These are phyloP conservation scores for Tetragonula carbonaria DNA, from an alignment of 2,888 invertebrate genomes.

Conservation along the genomic window DNA sequence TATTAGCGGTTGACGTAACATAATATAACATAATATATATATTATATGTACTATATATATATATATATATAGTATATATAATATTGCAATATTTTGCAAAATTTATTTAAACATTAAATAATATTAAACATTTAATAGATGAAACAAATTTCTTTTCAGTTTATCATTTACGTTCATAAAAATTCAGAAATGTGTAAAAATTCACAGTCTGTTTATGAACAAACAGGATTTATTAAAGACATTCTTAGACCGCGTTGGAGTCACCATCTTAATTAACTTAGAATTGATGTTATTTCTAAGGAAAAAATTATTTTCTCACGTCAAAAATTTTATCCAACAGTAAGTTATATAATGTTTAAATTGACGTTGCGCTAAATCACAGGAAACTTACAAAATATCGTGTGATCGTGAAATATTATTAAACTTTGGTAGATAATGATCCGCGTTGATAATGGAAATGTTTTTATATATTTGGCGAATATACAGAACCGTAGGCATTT, in stretches of 20 bases:
- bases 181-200: too few species aligned
- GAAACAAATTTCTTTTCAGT: too few species aligned
- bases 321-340: conserved; percentile 35
- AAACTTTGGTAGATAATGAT: background rate
- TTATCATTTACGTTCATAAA: too few species aligned
- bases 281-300: conserved; percentile 2
- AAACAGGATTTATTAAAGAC: background rate
- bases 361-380: conserved; percentile 17
- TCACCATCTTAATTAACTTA: background rate
- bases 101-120: too few species aligned
- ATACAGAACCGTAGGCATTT: background rate
- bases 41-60: too few species aligned
- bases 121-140: too few species aligned
- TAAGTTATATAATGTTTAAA: conserved; percentile 58
- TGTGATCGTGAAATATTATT: background rate
- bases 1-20: too few species aligned
- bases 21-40: too few species aligned
- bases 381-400: conserved; percentile 8
- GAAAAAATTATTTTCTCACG: conserved; percentile 7
- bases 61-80: too few species aligned
- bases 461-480: background rate
- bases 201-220: background rate
- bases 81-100: too few species aligned
- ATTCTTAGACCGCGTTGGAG: background rate
- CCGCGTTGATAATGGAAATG: background rate